Evolutionary conservation across 2,888 invertebrate genomes (phyloP), one percentile per base, ranked within the genome.

Genomic region (Atethmia centrago): DNA sequence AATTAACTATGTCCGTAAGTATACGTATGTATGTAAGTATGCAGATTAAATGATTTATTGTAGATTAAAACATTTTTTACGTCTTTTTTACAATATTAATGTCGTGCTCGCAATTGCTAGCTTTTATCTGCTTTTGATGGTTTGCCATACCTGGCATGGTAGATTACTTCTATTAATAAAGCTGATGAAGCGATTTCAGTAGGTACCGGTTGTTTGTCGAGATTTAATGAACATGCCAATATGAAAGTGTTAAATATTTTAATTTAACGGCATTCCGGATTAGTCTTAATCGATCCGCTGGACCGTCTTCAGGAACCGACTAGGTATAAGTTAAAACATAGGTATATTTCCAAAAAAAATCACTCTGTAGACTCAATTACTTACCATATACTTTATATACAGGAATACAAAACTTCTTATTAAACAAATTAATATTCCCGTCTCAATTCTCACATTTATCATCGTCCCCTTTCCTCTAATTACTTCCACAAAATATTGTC

Each of bases 361-460:
- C 9, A 31, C 3, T 47, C 47, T 21, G 28, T 16, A 21, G 8
- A 63, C 21, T 8, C 19, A 19, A 63, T 45, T 45, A 28, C 31
- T 28, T 40, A 42, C n/a, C 19, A 16, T 1, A 3, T 1, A 9
- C 25, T 9, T 56, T 40, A 21, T 16, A 9, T 36, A 3, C n/a
- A 49, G 12, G 9, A 19, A 16, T 12, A 40, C 12, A 55, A 64
- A 63, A 47, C 40, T 25, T 49, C 28, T 45, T 45, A 67, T 53
- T 61, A 72, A 74, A 69, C 64, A 71, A 87, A 85, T 85, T 85
- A 83, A 71, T 79, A 85, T 87, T 85, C 87, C n/a, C 21, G 31
- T 53, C 85, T 72, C 79, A 64, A n/a, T 70, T 77, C 75, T 62
- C 61, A 77, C 66, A 79, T 86, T 84, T 76, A 74, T 87, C 86